Evolutionary conservation across 2,888 invertebrate genomes (phyloP).

Genomic region (Lasioglossum leucozonium): DNA sequence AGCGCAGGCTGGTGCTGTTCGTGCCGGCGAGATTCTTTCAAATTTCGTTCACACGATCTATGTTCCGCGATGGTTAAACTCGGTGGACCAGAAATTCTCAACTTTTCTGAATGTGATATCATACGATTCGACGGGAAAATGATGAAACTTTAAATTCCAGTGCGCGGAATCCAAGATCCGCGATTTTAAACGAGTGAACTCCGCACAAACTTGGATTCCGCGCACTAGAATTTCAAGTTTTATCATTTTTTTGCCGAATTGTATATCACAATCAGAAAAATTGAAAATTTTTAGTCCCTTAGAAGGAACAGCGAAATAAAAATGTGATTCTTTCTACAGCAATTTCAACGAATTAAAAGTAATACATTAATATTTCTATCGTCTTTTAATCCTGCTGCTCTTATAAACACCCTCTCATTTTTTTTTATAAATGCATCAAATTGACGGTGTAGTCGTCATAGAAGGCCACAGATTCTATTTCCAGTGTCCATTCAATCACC

Average conservation of each 20-base stretch:
- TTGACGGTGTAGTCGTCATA: background rate
- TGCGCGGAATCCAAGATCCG: no score
- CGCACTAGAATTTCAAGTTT: no score
- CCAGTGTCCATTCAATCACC: conserved; percentile 3
- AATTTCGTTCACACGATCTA: background rate
- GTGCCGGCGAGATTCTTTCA: background rate
- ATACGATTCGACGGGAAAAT: no score
- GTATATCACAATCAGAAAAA: no score
- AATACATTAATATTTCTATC: background rate
- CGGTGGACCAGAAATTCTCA: no score
- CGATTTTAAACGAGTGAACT: no score
- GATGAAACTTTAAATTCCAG: no score
- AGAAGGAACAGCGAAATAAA: background rate
- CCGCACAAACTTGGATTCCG: no score
- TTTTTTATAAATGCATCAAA: background rate
- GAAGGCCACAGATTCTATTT: background rate
- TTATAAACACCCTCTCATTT: background rate
- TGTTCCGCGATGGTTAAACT: no score
- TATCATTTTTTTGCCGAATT: no score
- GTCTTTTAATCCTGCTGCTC: background rate
- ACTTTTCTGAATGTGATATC: no score
- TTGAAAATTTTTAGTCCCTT: no score
- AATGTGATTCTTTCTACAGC: background rate
- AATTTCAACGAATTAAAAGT: background rate
- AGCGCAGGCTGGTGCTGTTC: background rate